Base-by-base conservation (phyloP, 2,888 invertebrate genomes). In the Ferrisia virgata region DNA sequence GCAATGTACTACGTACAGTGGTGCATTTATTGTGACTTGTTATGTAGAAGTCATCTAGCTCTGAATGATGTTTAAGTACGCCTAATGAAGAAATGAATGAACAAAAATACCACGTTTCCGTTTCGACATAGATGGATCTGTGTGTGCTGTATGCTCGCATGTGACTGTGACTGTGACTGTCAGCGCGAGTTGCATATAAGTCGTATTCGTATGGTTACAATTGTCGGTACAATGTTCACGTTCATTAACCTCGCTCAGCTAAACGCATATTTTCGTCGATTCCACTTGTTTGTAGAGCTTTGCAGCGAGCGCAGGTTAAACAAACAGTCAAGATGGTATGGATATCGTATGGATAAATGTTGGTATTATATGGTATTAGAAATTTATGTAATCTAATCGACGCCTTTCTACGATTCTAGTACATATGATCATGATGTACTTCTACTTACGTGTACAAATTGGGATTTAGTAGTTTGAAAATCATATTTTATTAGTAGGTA, bases 11-110 rank as follows among this genome's bases (percentile, higher is more conserved):
- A 47, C n/a, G 31, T 13, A 47, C 47, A n/a, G 40, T 8, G 8
- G 8, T 36, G 36, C 36, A 36, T 36, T n/a, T n/a, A n/a, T 47
- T 47, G 28, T 13, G 69, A 28, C 64, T 69, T 31, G 31, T 69
- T 31, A 28, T 58, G 9, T 25, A 28, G 64, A 64, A 58, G 64
- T 28, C 64, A 28, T 18, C 28, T 64, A 64, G 28, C 5, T 11
- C 64, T 64, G 28, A 28, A 28, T 28, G 64, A 64, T 64, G 28
- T 64, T 47, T 64, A 64, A 64, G 64, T 64, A 64, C 64, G 64
- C 36, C 72, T 76, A 76, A 76, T 76, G 72, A 76, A 76, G 72
- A 76, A 76, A 76, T 76, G 72, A 76, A 76, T 76, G 72, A 76
- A 76, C 72, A 36, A 76, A 69, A 76, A 76, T 36, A 36, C 36